Percentiles rank a stretch among this genome's conserved stretches.
phyloP scores from a whole-genome alignment of 2,888 invertebrate species.

The Agonopterix heracliana region DNA sequence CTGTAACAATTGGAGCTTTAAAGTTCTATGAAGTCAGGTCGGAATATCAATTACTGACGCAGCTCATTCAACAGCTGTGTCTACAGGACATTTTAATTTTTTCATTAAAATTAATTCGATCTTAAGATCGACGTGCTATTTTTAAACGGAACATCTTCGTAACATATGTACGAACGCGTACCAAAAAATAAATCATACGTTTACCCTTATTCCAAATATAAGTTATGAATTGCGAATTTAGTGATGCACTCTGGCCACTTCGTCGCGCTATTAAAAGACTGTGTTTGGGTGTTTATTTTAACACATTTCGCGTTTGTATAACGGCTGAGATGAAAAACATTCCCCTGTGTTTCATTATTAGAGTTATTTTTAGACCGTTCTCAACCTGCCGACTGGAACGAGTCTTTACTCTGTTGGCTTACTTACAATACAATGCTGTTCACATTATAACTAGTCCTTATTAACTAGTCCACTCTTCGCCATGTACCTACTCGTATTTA shows the following conservation, averaged over 20 bases:
- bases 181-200: conserved; percentile 63
- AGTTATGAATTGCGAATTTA: conserved; percentile 56
- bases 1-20: conserved; percentile 14
- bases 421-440: conserved; percentile 63
- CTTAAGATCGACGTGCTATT: conserved; percentile 34
- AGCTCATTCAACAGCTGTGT: conserved; percentile 38
- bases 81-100: conserved; percentile 21
- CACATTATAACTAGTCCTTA: conserved; percentile 53
- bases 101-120: conserved; percentile 36
- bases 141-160: conserved; percentile 46
- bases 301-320: conserved; percentile 72
- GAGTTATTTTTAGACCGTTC: conserved; percentile 68
- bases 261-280: conserved; percentile 69
- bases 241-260: conserved; percentile 57
- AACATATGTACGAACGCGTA: conserved; percentile 43
- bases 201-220: conserved; percentile 47
- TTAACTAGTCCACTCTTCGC: conserved; percentile 19
- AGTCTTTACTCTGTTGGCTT: conserved; percentile 63
- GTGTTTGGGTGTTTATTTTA: conserved; percentile 72
- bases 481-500: neutral
- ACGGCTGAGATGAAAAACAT: conserved; percentile 74
- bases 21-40: conserved; percentile 45
- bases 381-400: conserved; percentile 66
- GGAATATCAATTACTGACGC: conserved; percentile 49
- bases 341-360: conserved; percentile 74